phyloP scores from a whole-genome alignment of 2,797 vertebrate species.

The Mormyrops attenuatus region DNA sequence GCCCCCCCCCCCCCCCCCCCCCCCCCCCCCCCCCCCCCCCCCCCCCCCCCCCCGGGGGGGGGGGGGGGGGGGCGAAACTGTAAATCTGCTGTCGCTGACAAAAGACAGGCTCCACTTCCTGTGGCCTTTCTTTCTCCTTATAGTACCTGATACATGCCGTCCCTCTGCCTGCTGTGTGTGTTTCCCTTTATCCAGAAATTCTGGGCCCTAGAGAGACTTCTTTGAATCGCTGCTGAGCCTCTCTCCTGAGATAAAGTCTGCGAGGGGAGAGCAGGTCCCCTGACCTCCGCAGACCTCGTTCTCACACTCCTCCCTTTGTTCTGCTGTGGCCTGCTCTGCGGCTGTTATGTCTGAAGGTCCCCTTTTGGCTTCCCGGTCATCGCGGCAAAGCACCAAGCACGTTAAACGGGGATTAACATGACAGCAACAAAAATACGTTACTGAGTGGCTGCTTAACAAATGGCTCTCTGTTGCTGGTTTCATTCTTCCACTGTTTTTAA shows the following conservation, averaged over 20 bases:
- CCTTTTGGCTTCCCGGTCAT: not conserved
- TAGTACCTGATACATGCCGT: constrained; percentile 23
- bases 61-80: constrained; percentile 37
- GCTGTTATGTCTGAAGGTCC: not conserved
- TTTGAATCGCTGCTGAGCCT: constrained; percentile 25
- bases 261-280: constrained; percentile 30
- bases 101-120: constrained; percentile 30
- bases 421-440: not conserved
- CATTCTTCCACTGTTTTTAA: not conserved
- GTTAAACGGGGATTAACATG: not conserved
- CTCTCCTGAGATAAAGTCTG: constrained; percentile 30
- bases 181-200: constrained; percentile 13
- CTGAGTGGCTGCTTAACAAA: not conserved
- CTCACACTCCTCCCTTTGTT: not conserved
- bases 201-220: constrained; percentile 13
- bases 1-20: too few species aligned
- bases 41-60: too few species aligned
- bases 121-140: constrained; percentile 20
- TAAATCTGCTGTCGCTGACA: constrained; percentile 37
- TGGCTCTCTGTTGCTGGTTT: not conserved
- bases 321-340: not conserved
- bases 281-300: not conserved
- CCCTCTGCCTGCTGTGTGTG: constrained; percentile 26
- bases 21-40: too few species aligned
- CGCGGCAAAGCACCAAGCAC: not conserved